Evolutionary conservation across 2,888 invertebrate species (phyloP), one percentile per base, ranked within the genome.

Genomic region (Antitype chi): DNA sequence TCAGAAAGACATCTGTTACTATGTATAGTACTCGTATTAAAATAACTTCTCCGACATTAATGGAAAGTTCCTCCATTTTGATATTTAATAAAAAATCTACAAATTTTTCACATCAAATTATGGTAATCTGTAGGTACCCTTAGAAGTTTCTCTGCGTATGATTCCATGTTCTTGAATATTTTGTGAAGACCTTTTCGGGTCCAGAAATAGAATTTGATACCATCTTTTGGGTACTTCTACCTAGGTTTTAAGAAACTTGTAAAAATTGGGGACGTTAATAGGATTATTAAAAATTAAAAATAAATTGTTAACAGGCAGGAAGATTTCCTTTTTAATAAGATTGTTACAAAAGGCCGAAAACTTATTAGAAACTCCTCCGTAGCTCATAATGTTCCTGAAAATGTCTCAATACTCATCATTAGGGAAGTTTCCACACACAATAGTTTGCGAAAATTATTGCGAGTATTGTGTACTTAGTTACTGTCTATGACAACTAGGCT

Each of bases 61-160:
- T 77, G 73, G 53, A 66, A 76, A 62, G 38, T n/a, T 53, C 38
- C 20, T 52, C 47, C 38, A 74, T 47, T 78, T 73, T 75, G 52
- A 82, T 57, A 73, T 82, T 84, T 68, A 78, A 81, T 78, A 76
- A 67, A 72, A 78, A 68, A 74, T 86, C 73, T n/a, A 53, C 59
- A 83, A 83, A 47, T 69, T 73, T 85, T 76, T 62, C 11, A 69
- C 68, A 79, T 86, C 47, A 84, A 79, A 79, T 84, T 79, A 86
- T 86, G 84, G 15, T 76, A 84, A 84, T 83, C 38, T n/a, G n/a
- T n/a, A 32, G 57, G 55, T 38, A 68, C 55, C 75, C 55, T 60
- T 49, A 67, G 15, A 75, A 79, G 67, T 75, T 60, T 68, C 32
- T 73, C 32, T 55, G 2, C 49, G 28, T 63, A 62, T 52, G 64